phyloP scores from a whole-genome alignment of 2,113 vertebrate genomes.

The Scatophagus argus region DNA sequence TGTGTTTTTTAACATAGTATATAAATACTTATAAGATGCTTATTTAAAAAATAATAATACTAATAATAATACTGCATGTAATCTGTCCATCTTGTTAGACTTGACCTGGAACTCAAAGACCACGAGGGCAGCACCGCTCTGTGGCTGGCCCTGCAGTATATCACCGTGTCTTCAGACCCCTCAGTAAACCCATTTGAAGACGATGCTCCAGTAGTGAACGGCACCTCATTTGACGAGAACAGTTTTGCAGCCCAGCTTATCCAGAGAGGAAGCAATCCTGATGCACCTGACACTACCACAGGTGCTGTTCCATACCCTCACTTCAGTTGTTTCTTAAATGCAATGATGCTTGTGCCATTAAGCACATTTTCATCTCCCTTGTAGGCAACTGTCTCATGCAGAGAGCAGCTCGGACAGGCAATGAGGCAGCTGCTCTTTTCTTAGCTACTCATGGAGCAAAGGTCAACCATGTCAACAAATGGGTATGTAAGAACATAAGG shows the following conservation, averaged over 20 bases:
- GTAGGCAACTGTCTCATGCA: slow-evolving; percentile 95
- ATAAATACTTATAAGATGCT: too few relatives aligned
- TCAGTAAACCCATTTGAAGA: slow-evolving; percentile 97
- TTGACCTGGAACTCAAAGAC: slow-evolving; percentile 96
- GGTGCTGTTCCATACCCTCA: slow-evolving; percentile 77
- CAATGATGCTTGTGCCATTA: background rate
- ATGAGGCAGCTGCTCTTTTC: slow-evolving; percentile 96
- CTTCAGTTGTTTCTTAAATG: background rate
- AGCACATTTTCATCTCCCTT: slow-evolving; percentile 20
- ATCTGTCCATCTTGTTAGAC: slow-evolving; percentile 74
- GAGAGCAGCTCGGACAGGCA: slow-evolving; percentile 90
- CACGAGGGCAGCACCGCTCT: slow-evolving; percentile 96
- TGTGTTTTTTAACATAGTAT: background rate
- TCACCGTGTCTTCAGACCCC: slow-evolving; percentile 91
- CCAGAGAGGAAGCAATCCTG: slow-evolving; percentile 93
- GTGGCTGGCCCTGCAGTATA: slow-evolving; percentile 96
- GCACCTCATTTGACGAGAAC: slow-evolving; percentile 96
- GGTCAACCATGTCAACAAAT: slow-evolving; percentile 96
- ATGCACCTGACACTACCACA: slow-evolving; percentile 89
- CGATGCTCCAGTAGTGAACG: slow-evolving; percentile 90
- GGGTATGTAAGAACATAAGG: slow-evolving; percentile 82
- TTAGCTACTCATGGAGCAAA: slow-evolving; percentile 94
- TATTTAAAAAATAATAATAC: too few relatives aligned
- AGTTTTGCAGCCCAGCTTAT: slow-evolving; percentile 96
- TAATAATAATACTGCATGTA: background rate